These are phyloP conservation scores for Melipona quadrifasciata DNA, from an alignment of 1,140 invertebrate species.

Conservation along the genomic window DNA sequence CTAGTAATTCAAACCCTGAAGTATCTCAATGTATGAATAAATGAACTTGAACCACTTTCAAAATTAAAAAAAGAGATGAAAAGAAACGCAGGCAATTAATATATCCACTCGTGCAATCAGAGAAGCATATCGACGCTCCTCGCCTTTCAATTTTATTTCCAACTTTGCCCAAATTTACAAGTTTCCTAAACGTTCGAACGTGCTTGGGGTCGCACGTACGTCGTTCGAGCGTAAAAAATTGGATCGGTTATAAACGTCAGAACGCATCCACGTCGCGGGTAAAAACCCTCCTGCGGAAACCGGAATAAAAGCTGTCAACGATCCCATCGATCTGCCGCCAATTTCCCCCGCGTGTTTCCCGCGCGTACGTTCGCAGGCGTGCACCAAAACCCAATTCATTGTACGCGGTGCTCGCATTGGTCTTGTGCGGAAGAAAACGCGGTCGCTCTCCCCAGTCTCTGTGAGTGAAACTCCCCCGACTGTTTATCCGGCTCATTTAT, in stretches of 20 bases:
- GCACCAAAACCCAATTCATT: constrained; percentile 11
- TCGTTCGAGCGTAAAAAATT: constrained; percentile 9
- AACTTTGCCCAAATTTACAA: background rate
- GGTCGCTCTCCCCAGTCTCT: too few relatives aligned
- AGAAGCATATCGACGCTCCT: too few relatives aligned
- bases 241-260: constrained; percentile 30
- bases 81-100: background rate
- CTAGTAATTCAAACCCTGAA: too few relatives aligned
- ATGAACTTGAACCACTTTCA: too few relatives aligned
- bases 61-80: background rate
- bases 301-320: constrained; percentile 30
- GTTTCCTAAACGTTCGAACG: background rate
- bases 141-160: background rate
- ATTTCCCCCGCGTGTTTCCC: constrained; percentile 1
- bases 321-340: constrained; percentile 18
- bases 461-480: background rate
- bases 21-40: too few relatives aligned
- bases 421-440: background rate
- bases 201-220: background rate
- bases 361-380: background rate
- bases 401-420: background rate
- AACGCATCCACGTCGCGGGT: constrained; percentile 1
- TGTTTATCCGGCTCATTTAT: constrained; percentile 22
- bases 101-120: too few relatives aligned
- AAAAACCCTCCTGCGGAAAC: background rate